Evolutionary conservation across 1,140 invertebrate genomes (phyloP).

Genomic region (Idris sp.): DNA sequence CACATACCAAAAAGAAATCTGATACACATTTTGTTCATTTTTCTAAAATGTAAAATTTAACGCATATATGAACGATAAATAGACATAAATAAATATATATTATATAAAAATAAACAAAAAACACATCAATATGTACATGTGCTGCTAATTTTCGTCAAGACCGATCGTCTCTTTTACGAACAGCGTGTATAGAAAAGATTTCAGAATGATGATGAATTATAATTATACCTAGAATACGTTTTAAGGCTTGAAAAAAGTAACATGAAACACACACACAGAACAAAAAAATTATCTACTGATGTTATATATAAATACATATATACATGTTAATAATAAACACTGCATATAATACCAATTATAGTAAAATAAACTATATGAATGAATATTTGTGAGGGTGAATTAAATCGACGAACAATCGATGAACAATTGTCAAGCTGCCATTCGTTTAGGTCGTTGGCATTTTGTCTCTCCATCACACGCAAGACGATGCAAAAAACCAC

Average conservation of each 20-base stretch:
- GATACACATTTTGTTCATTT: slow-evolving; percentile 48
- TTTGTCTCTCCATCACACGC: slow-evolving; percentile 41
- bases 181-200: slow-evolving; percentile 59
- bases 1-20: no score
- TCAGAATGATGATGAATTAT: slow-evolving; percentile 49
- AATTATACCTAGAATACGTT: slow-evolving; percentile 66
- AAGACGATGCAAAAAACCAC: slow-evolving; percentile 25
- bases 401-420: slow-evolving; percentile 56
- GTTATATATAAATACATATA: slow-evolving; percentile 74
- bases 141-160: slow-evolving; percentile 43
- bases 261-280: no score
- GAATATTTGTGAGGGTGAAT: slow-evolving; percentile 49
- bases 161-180: slow-evolving; percentile 50
- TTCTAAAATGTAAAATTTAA: slow-evolving; percentile 45
- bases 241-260: slow-evolving; percentile 69
- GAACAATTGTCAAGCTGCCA: slow-evolving; percentile 49
- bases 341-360: slow-evolving; percentile 63
- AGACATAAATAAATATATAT: slow-evolving; percentile 28
- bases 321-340: slow-evolving; percentile 72
- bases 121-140: slow-evolving; percentile 41
- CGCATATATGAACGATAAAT: slow-evolving; percentile 30
- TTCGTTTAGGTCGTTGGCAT: slow-evolving; percentile 50
- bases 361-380: slow-evolving; percentile 58
- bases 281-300: slow-evolving; percentile 72
- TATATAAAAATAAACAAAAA: slow-evolving; percentile 20